Conservation (phyloP, 2,888 invertebrate genomes). For the Charanyca ferruginea region DNA sequence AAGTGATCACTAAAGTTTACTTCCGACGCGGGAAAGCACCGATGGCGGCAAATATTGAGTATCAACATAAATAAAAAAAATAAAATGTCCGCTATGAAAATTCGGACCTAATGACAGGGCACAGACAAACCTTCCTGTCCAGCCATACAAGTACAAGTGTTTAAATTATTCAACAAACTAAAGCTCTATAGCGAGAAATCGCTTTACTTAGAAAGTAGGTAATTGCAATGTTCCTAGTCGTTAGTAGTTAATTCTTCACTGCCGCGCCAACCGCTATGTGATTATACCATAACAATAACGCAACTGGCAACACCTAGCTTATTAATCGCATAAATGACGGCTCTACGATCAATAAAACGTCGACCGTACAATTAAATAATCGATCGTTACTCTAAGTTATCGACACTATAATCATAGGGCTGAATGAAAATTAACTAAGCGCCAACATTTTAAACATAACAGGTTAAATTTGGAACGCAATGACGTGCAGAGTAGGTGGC, state of each 20-base stretch:
- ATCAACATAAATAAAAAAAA: conserved; percentile 29
- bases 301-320: conserved; percentile 33
- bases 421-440: conserved; percentile 51
- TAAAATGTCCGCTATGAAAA: conserved; percentile 33
- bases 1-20: not conserved
- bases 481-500: conserved; percentile 77
- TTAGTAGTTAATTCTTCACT: conserved; percentile 53
- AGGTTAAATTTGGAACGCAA: conserved; percentile 81
- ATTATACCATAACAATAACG: conserved; percentile 58
- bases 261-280: conserved; percentile 48
- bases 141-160: conserved; percentile 13
- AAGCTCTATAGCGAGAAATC: conserved; percentile 32
- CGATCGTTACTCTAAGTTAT: conserved; percentile 56
- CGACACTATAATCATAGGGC: conserved; percentile 61
- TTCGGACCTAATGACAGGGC: conserved; percentile 16
- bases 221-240: conserved; percentile 64
- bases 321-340: conserved; percentile 42
- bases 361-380: conserved; percentile 40
- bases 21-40: not conserved
- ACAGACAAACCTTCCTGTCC: conserved; percentile 18
- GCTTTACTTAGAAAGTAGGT: conserved; percentile 66
- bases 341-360: conserved; percentile 33
- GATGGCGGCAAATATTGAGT: conserved; percentile 5
- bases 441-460: conserved; percentile 71
- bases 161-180: conserved; percentile 39